phyloP scores from a whole-genome alignment of 2,888 invertebrate species.

The Ophion ellenae region DNA sequence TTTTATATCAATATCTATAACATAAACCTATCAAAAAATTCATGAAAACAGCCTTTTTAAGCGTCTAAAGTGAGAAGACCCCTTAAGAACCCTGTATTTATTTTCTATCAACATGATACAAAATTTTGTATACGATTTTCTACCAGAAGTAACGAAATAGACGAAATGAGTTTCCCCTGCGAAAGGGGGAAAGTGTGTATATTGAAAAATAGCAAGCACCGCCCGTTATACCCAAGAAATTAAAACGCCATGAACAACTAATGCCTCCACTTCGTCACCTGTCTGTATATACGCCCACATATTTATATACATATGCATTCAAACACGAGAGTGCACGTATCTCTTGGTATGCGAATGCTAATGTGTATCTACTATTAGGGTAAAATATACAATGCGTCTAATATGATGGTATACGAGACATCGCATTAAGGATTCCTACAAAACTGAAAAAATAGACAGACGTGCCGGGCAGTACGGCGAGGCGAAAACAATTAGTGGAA shows the following conservation, averaged over 20 bases:
- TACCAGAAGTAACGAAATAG: background rate
- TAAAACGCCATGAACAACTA: slow-evolving; percentile 63
- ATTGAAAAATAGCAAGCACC: slow-evolving; percentile 64
- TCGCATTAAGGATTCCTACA: slow-evolving; percentile 31
- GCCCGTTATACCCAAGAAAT: slow-evolving; percentile 64
- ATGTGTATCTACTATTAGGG: too few relatives aligned
- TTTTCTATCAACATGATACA: too few relatives aligned
- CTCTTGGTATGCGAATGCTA: too few relatives aligned
- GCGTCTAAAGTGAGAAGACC: too few relatives aligned
- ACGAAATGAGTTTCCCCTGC: background rate
- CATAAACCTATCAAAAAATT: too few relatives aligned
- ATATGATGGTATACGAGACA: slow-evolving; percentile 28
- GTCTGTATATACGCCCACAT: slow-evolving; percentile 24
- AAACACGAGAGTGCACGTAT: too few relatives aligned
- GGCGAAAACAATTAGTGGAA: slow-evolving; percentile 13
- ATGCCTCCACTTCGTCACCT: slow-evolving; percentile 52
- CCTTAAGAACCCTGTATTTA: too few relatives aligned
- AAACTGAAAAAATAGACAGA: slow-evolving; percentile 19
- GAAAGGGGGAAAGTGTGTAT: slow-evolving; percentile 19
- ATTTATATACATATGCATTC: background rate
- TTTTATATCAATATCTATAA: too few relatives aligned
- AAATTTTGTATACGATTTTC: background rate
- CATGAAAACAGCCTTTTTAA: too few relatives aligned
- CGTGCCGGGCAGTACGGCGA: slow-evolving; percentile 15
- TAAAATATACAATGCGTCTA: background rate